Base-by-base conservation (phyloP, 1,140 invertebrate species). In the Penaeus vannamei region DNA sequence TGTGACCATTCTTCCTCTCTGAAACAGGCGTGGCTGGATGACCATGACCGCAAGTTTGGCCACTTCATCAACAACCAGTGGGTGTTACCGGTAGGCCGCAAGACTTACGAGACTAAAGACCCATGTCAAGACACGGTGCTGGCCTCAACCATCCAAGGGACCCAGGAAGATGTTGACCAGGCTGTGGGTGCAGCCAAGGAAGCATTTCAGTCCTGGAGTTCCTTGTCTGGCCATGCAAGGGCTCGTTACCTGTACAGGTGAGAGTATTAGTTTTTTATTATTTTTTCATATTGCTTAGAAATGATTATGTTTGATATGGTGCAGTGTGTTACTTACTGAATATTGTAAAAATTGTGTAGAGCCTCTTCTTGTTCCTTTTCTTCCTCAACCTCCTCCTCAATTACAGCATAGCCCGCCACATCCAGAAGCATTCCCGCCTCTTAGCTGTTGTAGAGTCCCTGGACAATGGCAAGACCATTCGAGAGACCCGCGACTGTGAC, bases 321-420 rank as follows among this genome's bases (percentile, higher is more conserved):
- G 3, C 36, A 42, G 36, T 7, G 3, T 42, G 36, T 42, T 42
- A 42, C 36, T 42, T 42, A 42, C 4, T 42, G 36, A 42, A 42
- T 5, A 42, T 42, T 42, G 4, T 4, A 72, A 23, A 72, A n/a
- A 26, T 23, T 72, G 26, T n/a, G 23, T 3, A 23, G 7, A 72
- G 20, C 14, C 19, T 72, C 32, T n/a, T 72, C 19, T 14, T 29
- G 12, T 72, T 72, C 2, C 32, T 26, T n/a, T 17, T 8, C 3
- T 72, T n/a, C n/a, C n/a, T 72, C 19, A 72, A 23, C 32, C 69
- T 72, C 22, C 36, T 66, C 69, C 80, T 62, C n/a, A 32, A 93
- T 26, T 94, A 93, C 92, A 94, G 94, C 89, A 93, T 94, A 91
- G 93, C 94, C 14, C 91, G 94, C n/a, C 93, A 94, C 87, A 91